Evolutionary conservation across 2,888 invertebrate species (phyloP), one percentile per base, ranked within the genome.

Genomic region (Machimus rusticus): DNA sequence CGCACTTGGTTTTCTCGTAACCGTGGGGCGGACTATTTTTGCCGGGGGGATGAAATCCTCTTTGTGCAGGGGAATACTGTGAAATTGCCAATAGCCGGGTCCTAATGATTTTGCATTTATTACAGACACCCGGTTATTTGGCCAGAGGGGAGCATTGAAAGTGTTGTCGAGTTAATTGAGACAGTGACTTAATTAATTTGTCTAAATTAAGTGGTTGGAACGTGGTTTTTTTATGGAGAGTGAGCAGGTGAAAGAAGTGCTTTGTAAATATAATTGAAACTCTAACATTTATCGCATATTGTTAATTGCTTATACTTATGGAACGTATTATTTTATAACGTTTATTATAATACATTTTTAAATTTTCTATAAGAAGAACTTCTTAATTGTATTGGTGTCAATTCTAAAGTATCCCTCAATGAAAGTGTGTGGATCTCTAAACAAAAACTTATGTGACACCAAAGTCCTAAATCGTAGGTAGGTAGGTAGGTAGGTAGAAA

Each of bases 71-170:
- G 55, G 84, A 85, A 87, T 23, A 51, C 85, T 87, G 88, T 88
- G 87, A 88, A 88, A 88, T 88, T 87, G 88, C 77, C 84, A 88
- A 88, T 88, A 88, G 87, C 88, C 85, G 37, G 43, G 28, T 77
- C 85, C 81, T 84, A 87, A 87, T 88, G 79, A 85, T 85, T 86
- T 86, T 76, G 79, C 82, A 79, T 86, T 87, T 87, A 86, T 86
- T 66, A 77, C 86, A 74, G 39, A 43, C 74, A 43, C 39, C 66
- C 51, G 14, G 23, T 55, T 8, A 9, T 78, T 28, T 34, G 31
- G n/a, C 46, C 28, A 76, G 55, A 81, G 66, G 87, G 81, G 74
- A 28, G 79, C 31, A 39, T 23, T 34, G 74, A 43, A 84, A 86
- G 76, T 57, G 81, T 31, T 76, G 34, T 66, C 37, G 23, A 37